A percentile compares a stretch with the other conserved stretches of the same genome.
These are phyloP conservation scores for Zeugodacus cucurbitae DNA, from an alignment of 1,140 invertebrate genomes.

Conservation along the genomic window DNA sequence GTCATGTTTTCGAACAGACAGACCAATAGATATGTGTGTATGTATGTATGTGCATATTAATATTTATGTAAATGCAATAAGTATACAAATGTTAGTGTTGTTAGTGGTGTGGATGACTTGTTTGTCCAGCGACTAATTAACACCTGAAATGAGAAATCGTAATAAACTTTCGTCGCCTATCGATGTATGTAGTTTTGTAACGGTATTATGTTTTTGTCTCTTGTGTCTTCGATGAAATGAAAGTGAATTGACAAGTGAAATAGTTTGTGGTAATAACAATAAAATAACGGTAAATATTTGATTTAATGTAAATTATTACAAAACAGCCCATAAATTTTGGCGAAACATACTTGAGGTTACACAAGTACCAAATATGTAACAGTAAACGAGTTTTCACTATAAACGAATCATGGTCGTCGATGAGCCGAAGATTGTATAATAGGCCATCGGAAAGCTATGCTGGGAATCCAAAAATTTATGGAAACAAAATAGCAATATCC, in stretches of 20 bases:
- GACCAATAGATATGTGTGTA: background rate
- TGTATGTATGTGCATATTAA: background rate
- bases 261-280: no score
- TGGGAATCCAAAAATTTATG: no score
- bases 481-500: no score
- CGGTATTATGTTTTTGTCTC: background rate
- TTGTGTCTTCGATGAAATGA: background rate
- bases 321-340: no score
- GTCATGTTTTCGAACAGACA: background rate
- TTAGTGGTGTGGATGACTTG: background rate
- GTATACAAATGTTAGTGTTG: background rate
- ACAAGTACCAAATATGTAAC: no score
- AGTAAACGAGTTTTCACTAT: no score
- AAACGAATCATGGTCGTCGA: no score
- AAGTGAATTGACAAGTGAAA: background rate
- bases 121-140: background rate
- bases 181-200: background rate
- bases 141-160: background rate
- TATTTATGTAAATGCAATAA: background rate
- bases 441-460: no score
- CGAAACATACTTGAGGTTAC: no score
- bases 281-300: no score
- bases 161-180: background rate
- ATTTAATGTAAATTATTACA: no score
- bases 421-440: no score